A percentile compares a stretch with the other conserved stretches of the same genome.
phyloP scores from a whole-genome alignment of 2,113 vertebrate species.

The Nibea albiflora region DNA sequence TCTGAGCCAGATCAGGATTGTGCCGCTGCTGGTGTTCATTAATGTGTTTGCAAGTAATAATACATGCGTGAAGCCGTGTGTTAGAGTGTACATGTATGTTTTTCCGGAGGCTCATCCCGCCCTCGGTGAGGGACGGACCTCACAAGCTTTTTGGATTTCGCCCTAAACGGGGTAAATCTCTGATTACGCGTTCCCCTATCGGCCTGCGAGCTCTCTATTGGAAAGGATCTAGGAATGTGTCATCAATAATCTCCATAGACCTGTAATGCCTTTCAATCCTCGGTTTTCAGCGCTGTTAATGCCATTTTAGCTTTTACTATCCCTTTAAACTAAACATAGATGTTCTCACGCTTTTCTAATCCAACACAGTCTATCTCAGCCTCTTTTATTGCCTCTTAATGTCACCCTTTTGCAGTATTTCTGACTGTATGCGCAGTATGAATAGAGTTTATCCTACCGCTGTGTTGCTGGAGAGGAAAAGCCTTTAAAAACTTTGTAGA shows the following conservation, averaged over 20 bases:
- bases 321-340: slow-evolving; percentile 42
- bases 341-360: slow-evolving; percentile 39
- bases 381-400: slow-evolving; percentile 54
- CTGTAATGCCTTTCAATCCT: slow-evolving; percentile 71
- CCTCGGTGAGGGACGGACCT: slow-evolving; percentile 17
- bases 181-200: slow-evolving; percentile 62
- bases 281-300: slow-evolving; percentile 49
- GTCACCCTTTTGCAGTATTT: slow-evolving; percentile 22
- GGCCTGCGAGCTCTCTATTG: slow-evolving; percentile 40
- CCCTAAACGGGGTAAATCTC: slow-evolving; percentile 70
- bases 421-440: slow-evolving; percentile 30
- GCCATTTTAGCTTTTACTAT: slow-evolving; percentile 53
- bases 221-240: slow-evolving; percentile 59
- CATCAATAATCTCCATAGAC: slow-evolving; percentile 74
- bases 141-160: slow-evolving; percentile 64
- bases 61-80: slow-evolving; percentile 14
- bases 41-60: slow-evolving; percentile 53
- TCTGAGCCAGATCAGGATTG: slow-evolving; percentile 38
- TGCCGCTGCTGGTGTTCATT: slow-evolving; percentile 45
- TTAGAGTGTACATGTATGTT: slow-evolving; percentile 8
- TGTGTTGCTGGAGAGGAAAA: slow-evolving; percentile 26
- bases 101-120: slow-evolving; percentile 32
- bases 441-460: slow-evolving; percentile 28
- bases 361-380: slow-evolving; percentile 28
- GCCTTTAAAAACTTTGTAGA: slow-evolving; percentile 28